These are phyloP conservation scores for Arion vulgaris DNA, from an alignment of 1,140 invertebrate species.

Conservation along the genomic window DNA sequence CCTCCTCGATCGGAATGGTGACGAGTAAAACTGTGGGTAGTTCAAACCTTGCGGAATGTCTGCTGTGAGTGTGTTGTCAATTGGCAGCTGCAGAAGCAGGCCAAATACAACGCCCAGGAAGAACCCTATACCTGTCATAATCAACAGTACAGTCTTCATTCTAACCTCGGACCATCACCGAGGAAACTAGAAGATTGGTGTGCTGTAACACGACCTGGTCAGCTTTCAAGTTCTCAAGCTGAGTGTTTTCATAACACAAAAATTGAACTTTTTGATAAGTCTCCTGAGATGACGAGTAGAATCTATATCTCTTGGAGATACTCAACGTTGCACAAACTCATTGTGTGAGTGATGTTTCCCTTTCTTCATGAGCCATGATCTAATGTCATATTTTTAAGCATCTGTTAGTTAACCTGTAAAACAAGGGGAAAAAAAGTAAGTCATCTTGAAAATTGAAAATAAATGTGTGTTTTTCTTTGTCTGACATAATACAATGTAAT, in stretches of 20 bases:
- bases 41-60: slow-evolving; percentile 47
- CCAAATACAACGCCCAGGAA: slow-evolving; percentile 64
- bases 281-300: background rate
- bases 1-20: slow-evolving; percentile 9
- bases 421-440: no score
- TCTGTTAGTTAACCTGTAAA: no score
- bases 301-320: no score
- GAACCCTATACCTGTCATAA: slow-evolving; percentile 68
- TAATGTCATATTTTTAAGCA: no score
- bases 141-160: slow-evolving; percentile 51
- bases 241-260: background rate
- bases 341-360: no score
- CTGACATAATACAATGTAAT: no score
- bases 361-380: no score
- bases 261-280: background rate
- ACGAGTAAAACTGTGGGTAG: background rate
- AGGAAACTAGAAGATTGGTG: background rate
- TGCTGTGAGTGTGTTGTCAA: slow-evolving; percentile 33
- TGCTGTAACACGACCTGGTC: no score
- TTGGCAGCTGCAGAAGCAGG: slow-evolving; percentile 65
- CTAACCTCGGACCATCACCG: slow-evolving; percentile 40
- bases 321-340: no score
- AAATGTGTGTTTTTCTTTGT: no score
- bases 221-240: no score
- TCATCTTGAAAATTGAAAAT: no score